phyloP scores from a whole-genome alignment of 2,888 invertebrate species.

The Melangyna quadrimaculata region DNA sequence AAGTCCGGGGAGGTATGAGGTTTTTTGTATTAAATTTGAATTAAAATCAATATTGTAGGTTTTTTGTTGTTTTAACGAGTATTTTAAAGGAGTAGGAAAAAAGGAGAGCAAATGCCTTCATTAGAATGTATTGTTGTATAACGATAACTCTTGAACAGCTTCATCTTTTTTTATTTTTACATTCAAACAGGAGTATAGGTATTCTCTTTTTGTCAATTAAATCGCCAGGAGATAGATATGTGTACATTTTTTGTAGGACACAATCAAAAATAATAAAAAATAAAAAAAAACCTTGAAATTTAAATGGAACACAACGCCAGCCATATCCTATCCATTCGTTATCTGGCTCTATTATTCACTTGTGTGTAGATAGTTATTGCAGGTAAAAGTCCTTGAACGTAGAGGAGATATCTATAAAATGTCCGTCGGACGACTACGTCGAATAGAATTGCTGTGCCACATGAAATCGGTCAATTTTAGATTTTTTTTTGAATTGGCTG shows the following conservation, averaged over 20 bases:
- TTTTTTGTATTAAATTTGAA: not conserved
- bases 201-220: not conserved
- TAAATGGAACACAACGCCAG: not conserved
- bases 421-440: not conserved
- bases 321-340: conserved; percentile 26
- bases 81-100: not conserved
- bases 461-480: conserved; percentile 27
- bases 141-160: not conserved
- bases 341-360: conserved; percentile 22
- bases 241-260: not conserved
- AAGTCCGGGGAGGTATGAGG: not conserved
- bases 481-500: not conserved
- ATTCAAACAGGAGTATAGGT: not conserved
- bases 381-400: conserved; percentile 34
- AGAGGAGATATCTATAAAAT: conserved; percentile 8
- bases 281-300: conserved; percentile 10
- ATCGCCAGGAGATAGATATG: not conserved
- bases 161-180: too few relatives aligned
- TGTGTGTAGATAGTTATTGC: conserved; percentile 21
- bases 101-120: not conserved
- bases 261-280: not conserved
- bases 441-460: conserved; percentile 15
- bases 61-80: not conserved
- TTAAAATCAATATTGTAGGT: not conserved
- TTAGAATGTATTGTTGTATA: not conserved